These are phyloP conservation scores for Drosophila equinoxialis DNA, from an alignment of 1,140 invertebrate species.

Conservation along the genomic window DNA sequence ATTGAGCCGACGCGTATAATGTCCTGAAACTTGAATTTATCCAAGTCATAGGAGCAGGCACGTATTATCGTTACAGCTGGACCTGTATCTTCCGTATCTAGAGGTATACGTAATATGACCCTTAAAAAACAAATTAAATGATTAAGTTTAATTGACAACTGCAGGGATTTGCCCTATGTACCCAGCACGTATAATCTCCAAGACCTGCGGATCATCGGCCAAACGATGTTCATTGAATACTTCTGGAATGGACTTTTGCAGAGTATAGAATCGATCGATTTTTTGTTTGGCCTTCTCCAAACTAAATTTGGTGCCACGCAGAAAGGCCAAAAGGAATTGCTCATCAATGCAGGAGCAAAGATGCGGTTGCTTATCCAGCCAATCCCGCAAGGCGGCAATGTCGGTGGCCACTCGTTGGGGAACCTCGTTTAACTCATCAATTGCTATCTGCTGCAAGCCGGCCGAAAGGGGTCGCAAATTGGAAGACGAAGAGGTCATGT, in stretches of 20 bases:
- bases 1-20: constrained; percentile 78
- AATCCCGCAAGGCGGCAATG: constrained; percentile 85
- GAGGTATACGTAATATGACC: constrained; percentile 61
- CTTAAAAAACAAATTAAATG: constrained; percentile 30
- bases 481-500: not conserved
- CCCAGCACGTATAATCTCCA: constrained; percentile 84
- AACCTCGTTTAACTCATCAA: constrained; percentile 86
- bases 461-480: constrained; percentile 38
- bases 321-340: constrained; percentile 86
- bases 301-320: constrained; percentile 88
- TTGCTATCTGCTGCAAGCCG: constrained; percentile 81
- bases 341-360: constrained; percentile 84
- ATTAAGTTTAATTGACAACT: too few species aligned
- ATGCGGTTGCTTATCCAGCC: constrained; percentile 87
- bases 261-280: constrained; percentile 86
- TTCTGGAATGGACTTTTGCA: constrained; percentile 85
- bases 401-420: constrained; percentile 84
- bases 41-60: constrained; percentile 71
- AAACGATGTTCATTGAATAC: constrained; percentile 82
- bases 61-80: constrained; percentile 83
- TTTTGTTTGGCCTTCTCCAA: constrained; percentile 87
- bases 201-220: constrained; percentile 69
- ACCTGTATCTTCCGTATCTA: constrained; percentile 67
- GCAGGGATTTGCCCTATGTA: constrained; percentile 46
- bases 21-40: constrained; percentile 74